Base-by-base conservation (phyloP, 1,140 invertebrate species). In the Listronotus oregonensis region DNA sequence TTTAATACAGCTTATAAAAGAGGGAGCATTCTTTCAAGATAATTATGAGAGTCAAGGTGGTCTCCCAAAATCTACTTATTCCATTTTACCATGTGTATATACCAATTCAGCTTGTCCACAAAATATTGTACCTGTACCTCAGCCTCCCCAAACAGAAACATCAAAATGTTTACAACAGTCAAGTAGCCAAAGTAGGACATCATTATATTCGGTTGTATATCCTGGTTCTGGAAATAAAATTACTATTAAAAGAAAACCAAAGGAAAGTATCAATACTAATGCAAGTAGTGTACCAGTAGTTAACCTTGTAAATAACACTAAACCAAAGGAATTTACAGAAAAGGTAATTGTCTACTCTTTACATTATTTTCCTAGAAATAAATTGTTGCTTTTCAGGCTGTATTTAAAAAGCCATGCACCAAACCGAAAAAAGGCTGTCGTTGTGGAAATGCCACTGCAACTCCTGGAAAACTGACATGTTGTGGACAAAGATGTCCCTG, bases 401-500 rank as follows among this genome's bases (percentile, higher is more conserved):
- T 76, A 52, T 78, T 78, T 62, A 79, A 78, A 56, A 78, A 75
- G 66, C 76, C 77, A 39, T 75, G 69, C 56, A 61, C 58, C 40
- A 76, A 76, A 65, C 66, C 69, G 49, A 73, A 76, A 68, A 89
- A 86, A 85, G 91, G 91, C 10, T 96, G 94, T 78, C 83, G 93
- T 65, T 96, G 94, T 84, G 94, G 94, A n/a, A 92, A 93, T 80
- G 91, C 92, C 14, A 93, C 93, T 0, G 85, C 90, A 7, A 89
- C 88, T 64, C 93, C 93, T 11, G 93, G 92, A 10, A 95, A 94
- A 79, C 79, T 95, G 50, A 95, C 93, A 0, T 97, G 94, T 80
- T 94, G 93, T 78, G 93, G 94, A 3, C 94, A 96, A 78, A 83
- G 94, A 64, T 97, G 94, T 83, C 92, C 94, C 0, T 97, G 94